These are phyloP conservation scores for Eremophila alpestris DNA, from an alignment of 2,797 vertebrate genomes.

Conservation along the genomic window DNA sequence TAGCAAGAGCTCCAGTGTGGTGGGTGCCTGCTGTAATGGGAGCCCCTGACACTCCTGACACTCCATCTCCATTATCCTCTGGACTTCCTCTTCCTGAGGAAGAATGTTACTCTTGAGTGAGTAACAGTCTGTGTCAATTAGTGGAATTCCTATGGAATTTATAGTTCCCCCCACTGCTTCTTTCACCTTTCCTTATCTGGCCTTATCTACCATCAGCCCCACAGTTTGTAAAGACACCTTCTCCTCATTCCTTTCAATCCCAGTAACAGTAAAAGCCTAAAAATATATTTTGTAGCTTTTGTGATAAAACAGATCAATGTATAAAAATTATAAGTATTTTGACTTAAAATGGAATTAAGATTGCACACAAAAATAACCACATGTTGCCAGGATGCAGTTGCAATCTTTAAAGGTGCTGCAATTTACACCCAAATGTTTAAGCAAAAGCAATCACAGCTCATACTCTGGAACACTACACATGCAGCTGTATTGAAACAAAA, in stretches of 20 bases:
- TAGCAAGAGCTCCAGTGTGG: background rate
- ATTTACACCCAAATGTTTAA: background rate
- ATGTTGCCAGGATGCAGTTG: background rate
- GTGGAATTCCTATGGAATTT: background rate
- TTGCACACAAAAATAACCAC: background rate
- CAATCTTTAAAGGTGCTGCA: background rate
- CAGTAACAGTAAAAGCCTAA: background rate
- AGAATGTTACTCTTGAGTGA: background rate
- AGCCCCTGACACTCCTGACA: background rate
- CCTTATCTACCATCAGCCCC: background rate
- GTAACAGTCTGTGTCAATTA: background rate
- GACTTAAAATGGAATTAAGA: background rate
- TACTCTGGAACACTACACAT: background rate
- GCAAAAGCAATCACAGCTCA: background rate
- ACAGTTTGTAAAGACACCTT: background rate
- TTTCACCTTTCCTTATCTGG: background rate
- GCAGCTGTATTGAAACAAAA: rapidly evolving
- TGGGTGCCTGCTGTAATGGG: background rate
- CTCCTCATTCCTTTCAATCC: background rate
- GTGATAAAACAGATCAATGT: background rate
- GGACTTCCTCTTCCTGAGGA: background rate
- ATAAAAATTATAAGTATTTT: background rate
- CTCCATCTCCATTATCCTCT: background rate
- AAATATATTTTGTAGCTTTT: background rate
- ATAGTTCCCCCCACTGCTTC: background rate